Conservation (phyloP, 2,797 vertebrate genomes). For the Spinus pinus region DNA sequence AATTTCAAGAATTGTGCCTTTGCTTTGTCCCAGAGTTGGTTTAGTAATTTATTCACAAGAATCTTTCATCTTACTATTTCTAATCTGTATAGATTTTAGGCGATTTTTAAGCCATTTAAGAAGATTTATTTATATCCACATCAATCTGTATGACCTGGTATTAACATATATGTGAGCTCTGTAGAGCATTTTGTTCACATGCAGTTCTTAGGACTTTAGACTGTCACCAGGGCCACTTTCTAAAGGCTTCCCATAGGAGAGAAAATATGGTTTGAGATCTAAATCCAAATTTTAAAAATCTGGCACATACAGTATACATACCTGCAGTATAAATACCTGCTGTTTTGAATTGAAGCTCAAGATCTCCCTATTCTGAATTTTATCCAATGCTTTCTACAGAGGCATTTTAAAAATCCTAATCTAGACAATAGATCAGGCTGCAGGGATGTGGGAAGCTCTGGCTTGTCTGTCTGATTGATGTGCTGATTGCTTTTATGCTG, state of each 20-base stretch:
- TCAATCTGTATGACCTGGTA: background rate
- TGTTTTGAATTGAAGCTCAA: background rate
- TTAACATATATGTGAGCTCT: background rate
- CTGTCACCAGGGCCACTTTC: background rate
- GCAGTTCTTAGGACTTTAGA: background rate
- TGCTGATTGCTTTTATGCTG: background rate
- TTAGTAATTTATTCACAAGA: background rate
- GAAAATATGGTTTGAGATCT: background rate
- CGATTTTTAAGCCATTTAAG: background rate
- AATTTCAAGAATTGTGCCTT: background rate
- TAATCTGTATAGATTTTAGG: background rate
- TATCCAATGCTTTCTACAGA: background rate
- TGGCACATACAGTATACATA: background rate
- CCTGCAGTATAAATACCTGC: background rate
- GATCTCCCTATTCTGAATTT: background rate
- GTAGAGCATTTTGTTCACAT: background rate
- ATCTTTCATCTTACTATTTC: background rate
- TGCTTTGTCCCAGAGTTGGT: background rate
- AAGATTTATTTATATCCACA: background rate
- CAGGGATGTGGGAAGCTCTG: background rate
- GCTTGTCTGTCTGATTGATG: background rate
- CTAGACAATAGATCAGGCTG: background rate
- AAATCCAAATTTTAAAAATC: background rate
- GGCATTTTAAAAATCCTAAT: background rate
- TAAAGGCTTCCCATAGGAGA: background rate